Evolutionary conservation across 2,888 invertebrate genomes (phyloP), one percentile per base, ranked within the genome.

Genomic region (Parnassius apollo): DNA sequence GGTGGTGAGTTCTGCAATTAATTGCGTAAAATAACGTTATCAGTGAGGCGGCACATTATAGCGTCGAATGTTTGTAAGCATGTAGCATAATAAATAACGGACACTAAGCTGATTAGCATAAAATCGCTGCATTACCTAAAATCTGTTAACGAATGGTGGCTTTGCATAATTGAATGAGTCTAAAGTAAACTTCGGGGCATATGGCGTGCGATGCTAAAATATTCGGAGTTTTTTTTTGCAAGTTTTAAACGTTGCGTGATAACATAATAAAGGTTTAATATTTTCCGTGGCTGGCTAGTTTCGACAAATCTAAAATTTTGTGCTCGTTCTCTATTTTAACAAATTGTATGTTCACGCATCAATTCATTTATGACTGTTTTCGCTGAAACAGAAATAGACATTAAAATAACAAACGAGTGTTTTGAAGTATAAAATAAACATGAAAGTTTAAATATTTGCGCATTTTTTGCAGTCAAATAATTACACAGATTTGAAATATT

Each of bases 81-180:
- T 85, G 83, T 85, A 80, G 74, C 77, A 77, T 81, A 82, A 80
- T 90, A 88, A 89, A 91, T 89, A 86, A 86, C 83, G 80, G 83
- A 82, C 82, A 82, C 82, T 88, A 87, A 88, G 86, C 88, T 88
- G 84, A 87, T 90, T 89, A 88, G 75, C 89, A 89, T 90, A 88
- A 85, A 85, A 83, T 86, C 76, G 74, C 83, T 72, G 84, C 85
- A 88, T 86, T 86, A 83, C 86, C 84, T 80, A 80, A 88, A 90
- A 90, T 89, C 89, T 90, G 91, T 86, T 88, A 91, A 90, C 90
- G 86, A 88, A 90, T 91, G 87, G 86, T 78, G 74, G 90, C 85
- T 90, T 86, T 89, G 85, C 90, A 88, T 91, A 90, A 89, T 88
- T 88, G 80, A 88, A 88, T 84, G 81, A 80, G 80, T 80, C 72